Conservation (phyloP, 2,797 vertebrate species). For the Glossophaga mutica region DNA sequence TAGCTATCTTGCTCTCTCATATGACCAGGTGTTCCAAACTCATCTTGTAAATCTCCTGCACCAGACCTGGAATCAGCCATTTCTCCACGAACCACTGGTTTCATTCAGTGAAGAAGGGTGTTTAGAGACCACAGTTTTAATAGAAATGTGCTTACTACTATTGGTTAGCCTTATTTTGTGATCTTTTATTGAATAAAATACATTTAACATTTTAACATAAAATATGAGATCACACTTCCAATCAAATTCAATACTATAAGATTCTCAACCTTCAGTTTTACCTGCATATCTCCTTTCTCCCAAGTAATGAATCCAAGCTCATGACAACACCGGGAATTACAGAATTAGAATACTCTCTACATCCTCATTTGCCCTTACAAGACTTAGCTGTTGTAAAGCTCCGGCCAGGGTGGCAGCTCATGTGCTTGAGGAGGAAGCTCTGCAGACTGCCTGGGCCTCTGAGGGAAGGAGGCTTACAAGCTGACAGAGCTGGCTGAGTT, state of each 20-base stretch:
- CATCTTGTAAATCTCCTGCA: background rate
- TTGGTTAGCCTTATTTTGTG: background rate
- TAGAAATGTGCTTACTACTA: background rate
- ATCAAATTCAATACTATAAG: background rate
- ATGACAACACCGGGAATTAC: background rate
- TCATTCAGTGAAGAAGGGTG: background rate
- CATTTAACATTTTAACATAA: background rate
- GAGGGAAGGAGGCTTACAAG: background rate
- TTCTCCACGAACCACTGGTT: background rate
- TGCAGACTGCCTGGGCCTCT: background rate
- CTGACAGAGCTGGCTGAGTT: background rate
- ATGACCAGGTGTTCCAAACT: background rate
- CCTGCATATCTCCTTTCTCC: background rate
- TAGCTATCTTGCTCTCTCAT: background rate
- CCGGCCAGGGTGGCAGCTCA: no score
- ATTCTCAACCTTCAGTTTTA: background rate
- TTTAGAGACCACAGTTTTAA: background rate
- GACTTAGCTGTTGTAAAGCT: background rate
- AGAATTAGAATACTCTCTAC: background rate
- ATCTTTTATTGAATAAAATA: background rate
- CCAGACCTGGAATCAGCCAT: background rate
- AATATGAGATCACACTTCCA: background rate
- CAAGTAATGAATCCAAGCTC: background rate
- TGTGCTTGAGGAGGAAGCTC: background rate
- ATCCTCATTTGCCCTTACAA: background rate